phyloP scores from a whole-genome alignment of 1,140 invertebrate genomes.

The Archivesica marissinica region DNA sequence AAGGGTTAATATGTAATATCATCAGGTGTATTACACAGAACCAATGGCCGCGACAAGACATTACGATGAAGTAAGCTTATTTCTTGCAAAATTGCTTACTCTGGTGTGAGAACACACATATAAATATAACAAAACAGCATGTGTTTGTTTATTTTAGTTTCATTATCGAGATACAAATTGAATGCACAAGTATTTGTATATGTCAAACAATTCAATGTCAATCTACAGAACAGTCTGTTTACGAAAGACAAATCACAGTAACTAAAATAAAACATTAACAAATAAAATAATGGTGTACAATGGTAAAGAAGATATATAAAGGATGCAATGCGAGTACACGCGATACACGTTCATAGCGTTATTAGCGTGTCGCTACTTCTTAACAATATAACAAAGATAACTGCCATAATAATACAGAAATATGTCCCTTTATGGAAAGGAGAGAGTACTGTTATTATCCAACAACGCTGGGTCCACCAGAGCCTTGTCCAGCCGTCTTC shows the following conservation, averaged over 20 bases:
- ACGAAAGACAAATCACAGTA: neutral
- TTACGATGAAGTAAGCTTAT: too few relatives aligned
- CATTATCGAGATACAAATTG: constrained; percentile 28
- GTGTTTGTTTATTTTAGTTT: constrained; percentile 24
- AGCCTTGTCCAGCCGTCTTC: neutral
- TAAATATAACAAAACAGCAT: too few relatives aligned
- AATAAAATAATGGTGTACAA: neutral
- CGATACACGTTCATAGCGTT: neutral
- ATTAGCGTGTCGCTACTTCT: neutral
- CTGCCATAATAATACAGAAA: neutral
- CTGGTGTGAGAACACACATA: too few relatives aligned
- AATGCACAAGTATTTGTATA: constrained; percentile 34
- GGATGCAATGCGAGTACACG: neutral
- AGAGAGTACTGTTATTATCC: neutral
- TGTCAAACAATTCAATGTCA: neutral
- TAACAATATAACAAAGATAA: neutral
- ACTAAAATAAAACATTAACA: neutral
- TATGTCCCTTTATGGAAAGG: neutral
- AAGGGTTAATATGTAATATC: too few relatives aligned
- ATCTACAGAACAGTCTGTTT: constrained; percentile 24
- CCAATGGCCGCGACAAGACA: too few relatives aligned
- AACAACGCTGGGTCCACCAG: neutral
- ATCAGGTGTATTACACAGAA: too few relatives aligned
- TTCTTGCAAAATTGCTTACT: too few relatives aligned
- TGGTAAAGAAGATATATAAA: neutral